Evolutionary conservation across 2,113 vertebrate species (phyloP).

Genomic region (Corythoichthys haematopterus): DNA sequence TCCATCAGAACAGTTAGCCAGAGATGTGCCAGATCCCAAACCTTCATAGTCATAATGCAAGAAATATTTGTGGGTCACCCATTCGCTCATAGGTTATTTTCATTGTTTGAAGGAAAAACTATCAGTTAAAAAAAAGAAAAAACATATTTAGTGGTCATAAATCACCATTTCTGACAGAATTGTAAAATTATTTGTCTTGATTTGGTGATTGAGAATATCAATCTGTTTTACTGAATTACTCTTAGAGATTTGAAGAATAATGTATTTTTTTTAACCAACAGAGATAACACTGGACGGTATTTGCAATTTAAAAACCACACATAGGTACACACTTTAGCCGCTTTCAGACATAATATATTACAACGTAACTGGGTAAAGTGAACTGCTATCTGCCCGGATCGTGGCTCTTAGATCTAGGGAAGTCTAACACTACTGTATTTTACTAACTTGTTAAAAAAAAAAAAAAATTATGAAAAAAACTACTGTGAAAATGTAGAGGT

Average conservation of each 20-base stretch:
- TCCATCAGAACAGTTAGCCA: slow-evolving; percentile 43
- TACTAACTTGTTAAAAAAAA: no score
- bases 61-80: slow-evolving; percentile 22
- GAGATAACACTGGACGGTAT: neutral
- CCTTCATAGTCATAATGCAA: slow-evolving; percentile 35
- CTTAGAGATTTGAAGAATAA: neutral
- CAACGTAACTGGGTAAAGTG: no score
- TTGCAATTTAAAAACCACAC: neutral
- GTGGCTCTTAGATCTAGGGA: no score
- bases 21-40: slow-evolving; percentile 39
- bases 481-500: no score
- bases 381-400: no score
- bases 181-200: neutral
- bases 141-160: neutral
- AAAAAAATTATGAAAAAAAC: no score
- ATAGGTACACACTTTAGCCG: no score
- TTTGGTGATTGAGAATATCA: neutral
- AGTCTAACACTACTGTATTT: no score
- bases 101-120: slow-evolving; percentile 8
- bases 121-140: neutral
- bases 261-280: neutral
- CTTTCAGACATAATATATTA: no score
- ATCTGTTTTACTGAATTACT: neutral
- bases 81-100: slow-evolving; percentile 17
- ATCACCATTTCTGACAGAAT: slow-evolving; percentile 10